Base-by-base conservation (phyloP, 2,797 vertebrate species). In the Phoebastria nigripes region DNA sequence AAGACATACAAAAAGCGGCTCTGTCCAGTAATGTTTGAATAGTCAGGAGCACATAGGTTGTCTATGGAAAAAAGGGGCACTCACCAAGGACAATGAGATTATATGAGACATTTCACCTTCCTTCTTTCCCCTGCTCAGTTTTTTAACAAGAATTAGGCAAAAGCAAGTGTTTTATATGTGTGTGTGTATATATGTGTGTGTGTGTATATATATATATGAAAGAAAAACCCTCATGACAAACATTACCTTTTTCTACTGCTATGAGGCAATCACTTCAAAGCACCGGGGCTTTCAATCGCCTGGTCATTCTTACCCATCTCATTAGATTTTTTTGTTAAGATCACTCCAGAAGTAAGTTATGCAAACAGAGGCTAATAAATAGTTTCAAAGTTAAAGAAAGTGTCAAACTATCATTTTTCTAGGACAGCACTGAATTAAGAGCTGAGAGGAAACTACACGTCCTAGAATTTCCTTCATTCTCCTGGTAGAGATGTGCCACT, bases 151-250 rank as follows among this genome's bases (percentile, higher is more conserved):
- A 79, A 35, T 74, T 76, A 63, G 33, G 4, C 22, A 73, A 73
- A 78, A 79, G 6, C 6, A 71, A 52, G 28, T 37, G 17, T 33
- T 31, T 42, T 12, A 5, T 31, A 3, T 33, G 19, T 42, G 7
- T 39, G 2, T 39, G 11, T 44, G 4, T 29, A 5, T 35, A 1
- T 24, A 13, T 47, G 46, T 26, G 51, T 52, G 15, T 52, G 5
- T 61, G 0, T 46, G 2, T 55, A 7, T 21, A 22, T 15, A 3
- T n/a, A 6, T 4, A 5, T 15, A 18, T 8, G 28, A 76, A n/a
- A 81, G 47, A 54, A 77, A 82, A 74, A 4, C 3, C 25, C 6
- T 12, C 15, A 10, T 42, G 35, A 31, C 10, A 77, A 70, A 1
- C 6, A 25, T 51, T 46, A 49, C 15, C 11, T 31, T 13, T 29